These are phyloP conservation scores for Pristionchus arcanus DNA, from an alignment of 2,888 invertebrate species.

Conservation along the genomic window DNA sequence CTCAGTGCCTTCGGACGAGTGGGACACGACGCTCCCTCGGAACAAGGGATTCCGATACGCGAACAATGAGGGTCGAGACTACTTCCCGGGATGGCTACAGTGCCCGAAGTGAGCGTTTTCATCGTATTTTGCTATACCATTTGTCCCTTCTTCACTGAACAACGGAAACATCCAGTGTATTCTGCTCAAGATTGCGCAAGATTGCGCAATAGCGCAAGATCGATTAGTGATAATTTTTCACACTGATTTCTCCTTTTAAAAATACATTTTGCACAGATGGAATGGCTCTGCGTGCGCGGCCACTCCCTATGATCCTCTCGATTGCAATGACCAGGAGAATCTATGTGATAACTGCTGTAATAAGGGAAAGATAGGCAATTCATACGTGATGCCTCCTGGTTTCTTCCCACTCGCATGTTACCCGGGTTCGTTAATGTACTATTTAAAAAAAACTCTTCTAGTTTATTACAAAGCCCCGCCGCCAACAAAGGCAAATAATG, in stretches of 20 bases:
- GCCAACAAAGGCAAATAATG: too few relatives aligned
- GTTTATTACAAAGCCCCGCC: too few relatives aligned
- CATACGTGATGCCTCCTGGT: constrained; percentile 63
- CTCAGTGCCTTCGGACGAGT: constrained; percentile 65
- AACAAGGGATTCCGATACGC: constrained; percentile 74
- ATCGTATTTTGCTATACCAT: not conserved
- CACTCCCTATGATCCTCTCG: constrained; percentile 53
- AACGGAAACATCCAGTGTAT: too few relatives aligned
- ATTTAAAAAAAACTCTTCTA: too few relatives aligned
- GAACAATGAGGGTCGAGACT: constrained; percentile 73
- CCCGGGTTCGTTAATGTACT: too few relatives aligned
- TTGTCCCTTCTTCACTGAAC: too few relatives aligned
- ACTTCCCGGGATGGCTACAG: constrained; percentile 73
- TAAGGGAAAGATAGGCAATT: constrained; percentile 22
- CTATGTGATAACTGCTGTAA: constrained; percentile 73
- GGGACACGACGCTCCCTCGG: constrained; percentile 71
- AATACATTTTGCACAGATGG: too few relatives aligned
- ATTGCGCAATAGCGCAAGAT: too few relatives aligned
- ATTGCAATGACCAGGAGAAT: constrained; percentile 69
- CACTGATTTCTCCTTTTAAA: too few relatives aligned
- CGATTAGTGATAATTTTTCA: too few relatives aligned
- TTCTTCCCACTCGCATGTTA: constrained; percentile 70
- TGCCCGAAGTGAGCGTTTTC: constrained; percentile 66
- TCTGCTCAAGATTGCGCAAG: too few relatives aligned
- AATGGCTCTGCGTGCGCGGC: constrained; percentile 25